Base-by-base conservation (phyloP, 2,888 invertebrate genomes). In the Tenthredo amoena region DNA sequence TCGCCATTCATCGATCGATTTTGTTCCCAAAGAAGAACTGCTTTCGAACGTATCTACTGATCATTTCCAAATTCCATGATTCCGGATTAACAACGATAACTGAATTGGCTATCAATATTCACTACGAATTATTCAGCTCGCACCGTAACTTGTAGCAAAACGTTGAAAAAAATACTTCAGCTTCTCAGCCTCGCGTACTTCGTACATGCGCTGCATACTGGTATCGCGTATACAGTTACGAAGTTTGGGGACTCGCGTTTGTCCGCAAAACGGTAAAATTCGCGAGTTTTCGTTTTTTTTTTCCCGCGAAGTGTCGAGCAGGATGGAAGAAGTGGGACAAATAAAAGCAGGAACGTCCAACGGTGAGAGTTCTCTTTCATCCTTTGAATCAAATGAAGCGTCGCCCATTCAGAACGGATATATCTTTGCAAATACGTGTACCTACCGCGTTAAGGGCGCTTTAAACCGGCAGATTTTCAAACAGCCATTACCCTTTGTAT, bases 321-420 rank as follows among this genome's bases (percentile, higher is more conserved):
- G 15, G 50, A 47, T 18, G 26, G 26, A 21, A 40, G 15, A n/a
- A 40, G 43, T 26, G 74, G 62, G 12, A 81, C 26, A 5, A 40
- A 81, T 62, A 62, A 62, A 81, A 40, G 58, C 81, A 40, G 9
- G 62, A 37, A 37, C 58, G 76, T 74, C 26, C 47, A 31, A 77
- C 31, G 31, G 31, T 77, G 15, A 62, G 62, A 81, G 58, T 62
- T 58, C 81, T 40, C 81, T 58, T 81, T 81, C 81, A 81, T 62
- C 58, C 26, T 81, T 62, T 62, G 50, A 50, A 77, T 55, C 50
- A 50, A 77, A 77, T 50, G 47, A 31, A 47, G 50, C 76, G 18
- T 21, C 50, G 15, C 31, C 31, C 74, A 43, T 74, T 74, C 26
- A 43, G 26, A 12, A 37, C 6, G 74, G 21, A 15, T 37, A 71